A percentile compares a stretch with the other conserved stretches of the same genome.
Evolutionary conservation across 1,140 invertebrate species (phyloP).

Genomic region (Branchinecta lynchi): DNA sequence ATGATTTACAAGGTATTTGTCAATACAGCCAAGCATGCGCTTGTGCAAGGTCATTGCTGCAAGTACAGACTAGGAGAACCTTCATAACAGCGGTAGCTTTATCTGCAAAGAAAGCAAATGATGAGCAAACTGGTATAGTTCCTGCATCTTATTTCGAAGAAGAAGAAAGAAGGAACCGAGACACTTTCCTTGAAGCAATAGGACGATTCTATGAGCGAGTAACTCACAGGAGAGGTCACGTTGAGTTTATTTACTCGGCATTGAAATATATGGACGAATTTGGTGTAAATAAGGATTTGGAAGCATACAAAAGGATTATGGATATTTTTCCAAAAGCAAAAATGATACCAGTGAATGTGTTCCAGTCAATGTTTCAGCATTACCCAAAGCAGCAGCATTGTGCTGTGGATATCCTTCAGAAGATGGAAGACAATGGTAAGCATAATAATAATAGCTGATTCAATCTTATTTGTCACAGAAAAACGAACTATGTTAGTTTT

Average conservation of each 20-base stretch:
- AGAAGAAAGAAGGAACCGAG: constrained; percentile 47
- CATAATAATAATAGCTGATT: constrained; percentile 15
- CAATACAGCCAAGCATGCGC: too few relatives aligned
- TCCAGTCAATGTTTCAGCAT: constrained; percentile 75
- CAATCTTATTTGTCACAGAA: constrained; percentile 12
- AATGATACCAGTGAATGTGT: constrained; percentile 60
- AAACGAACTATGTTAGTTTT: neutral
- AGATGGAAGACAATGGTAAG: constrained; percentile 77
- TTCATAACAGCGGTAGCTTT: too few relatives aligned
- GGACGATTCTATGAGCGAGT: constrained; percentile 47
- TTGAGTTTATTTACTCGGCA: constrained; percentile 84
- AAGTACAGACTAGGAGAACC: too few relatives aligned
- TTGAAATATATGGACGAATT: constrained; percentile 76
- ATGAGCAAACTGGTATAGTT: constrained; percentile 18
- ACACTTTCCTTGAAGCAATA: constrained; percentile 54
- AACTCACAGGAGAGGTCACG: constrained; percentile 52
- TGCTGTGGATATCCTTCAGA: constrained; percentile 62
- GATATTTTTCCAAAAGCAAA: constrained; percentile 83
- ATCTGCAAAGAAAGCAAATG: neutral
- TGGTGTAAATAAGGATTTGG: constrained; percentile 72
- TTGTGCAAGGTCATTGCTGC: too few relatives aligned
- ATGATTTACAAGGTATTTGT: too few relatives aligned
- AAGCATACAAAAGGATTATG: constrained; percentile 75
- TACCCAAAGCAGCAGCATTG: constrained; percentile 89
- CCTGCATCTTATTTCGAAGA: constrained; percentile 34